Evolutionary conservation across 2,888 invertebrate species (phyloP).

Genomic region (Erpobdella octoculata): DNA sequence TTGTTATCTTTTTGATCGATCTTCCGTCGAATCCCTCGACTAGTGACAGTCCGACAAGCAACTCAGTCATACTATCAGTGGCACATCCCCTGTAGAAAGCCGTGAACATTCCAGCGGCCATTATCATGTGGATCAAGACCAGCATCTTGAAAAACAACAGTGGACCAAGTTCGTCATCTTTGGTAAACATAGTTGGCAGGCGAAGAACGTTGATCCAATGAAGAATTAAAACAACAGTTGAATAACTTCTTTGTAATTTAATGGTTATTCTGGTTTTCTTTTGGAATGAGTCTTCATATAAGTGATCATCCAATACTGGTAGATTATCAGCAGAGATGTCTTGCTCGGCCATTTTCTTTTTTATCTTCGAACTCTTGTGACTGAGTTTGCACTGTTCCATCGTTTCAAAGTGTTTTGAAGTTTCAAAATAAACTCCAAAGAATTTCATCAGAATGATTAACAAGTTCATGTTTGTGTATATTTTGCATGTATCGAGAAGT

Average conservation of each 20-base stretch:
- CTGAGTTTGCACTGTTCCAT: too few species aligned
- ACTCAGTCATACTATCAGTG: background rate
- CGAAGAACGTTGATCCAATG: background rate
- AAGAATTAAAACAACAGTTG: background rate
- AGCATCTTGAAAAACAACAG: slow-evolving; percentile 7
- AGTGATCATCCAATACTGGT: too few species aligned
- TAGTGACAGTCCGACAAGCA: slow-evolving; percentile 8
- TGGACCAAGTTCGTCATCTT: background rate
- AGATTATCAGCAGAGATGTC: too few species aligned
- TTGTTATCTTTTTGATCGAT: background rate
- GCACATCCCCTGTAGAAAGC: background rate
- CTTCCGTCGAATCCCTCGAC: background rate
- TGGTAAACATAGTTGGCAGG: background rate
- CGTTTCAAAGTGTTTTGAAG: too few species aligned
- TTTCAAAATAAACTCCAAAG: too few species aligned
- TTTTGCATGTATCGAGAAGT: too few species aligned
- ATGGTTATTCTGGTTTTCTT: too few species aligned
- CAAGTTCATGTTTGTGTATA: too few species aligned
- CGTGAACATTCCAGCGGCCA: background rate
- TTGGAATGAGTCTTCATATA: too few species aligned
- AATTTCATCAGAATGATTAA: too few species aligned
- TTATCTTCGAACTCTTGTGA: too few species aligned
- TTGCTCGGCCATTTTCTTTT: too few species aligned
- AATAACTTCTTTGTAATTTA: background rate
- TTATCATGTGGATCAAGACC: background rate